phyloP scores from a whole-genome alignment of 2,113 vertebrate genomes.

The Lethenteron reissneri region DNA sequence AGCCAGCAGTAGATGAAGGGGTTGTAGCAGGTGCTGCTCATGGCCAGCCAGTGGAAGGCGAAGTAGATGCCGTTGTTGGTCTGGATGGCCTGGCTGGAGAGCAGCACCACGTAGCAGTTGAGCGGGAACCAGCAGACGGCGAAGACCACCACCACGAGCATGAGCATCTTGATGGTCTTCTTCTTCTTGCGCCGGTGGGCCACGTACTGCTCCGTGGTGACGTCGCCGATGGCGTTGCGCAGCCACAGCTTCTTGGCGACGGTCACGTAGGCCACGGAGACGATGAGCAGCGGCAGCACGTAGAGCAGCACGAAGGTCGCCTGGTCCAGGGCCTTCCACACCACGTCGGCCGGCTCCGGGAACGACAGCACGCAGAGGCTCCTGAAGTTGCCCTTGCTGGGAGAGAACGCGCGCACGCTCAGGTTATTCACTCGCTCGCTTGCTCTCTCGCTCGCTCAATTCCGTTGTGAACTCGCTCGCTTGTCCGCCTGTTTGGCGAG shows the following conservation, averaged over 20 bases:
- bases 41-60: constrained; percentile 75
- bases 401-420: background rate
- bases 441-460: too few species aligned
- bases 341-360: constrained; percentile 62
- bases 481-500: too few species aligned
- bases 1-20: constrained; percentile 93
- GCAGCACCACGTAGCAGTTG: constrained; percentile 67
- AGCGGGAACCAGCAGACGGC: constrained; percentile 81
- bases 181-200: constrained; percentile 43
- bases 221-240: constrained; percentile 49
- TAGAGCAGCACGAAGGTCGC: constrained; percentile 65
- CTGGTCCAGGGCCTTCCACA: constrained; percentile 73
- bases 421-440: too few species aligned
- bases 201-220: constrained; percentile 56
- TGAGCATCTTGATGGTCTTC: constrained; percentile 67
- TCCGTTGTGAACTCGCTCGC: too few species aligned
- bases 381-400: constrained; percentile 42
- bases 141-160: constrained; percentile 61
- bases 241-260: constrained; percentile 64
- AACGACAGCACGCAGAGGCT: constrained; percentile 64
- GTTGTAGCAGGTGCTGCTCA: constrained; percentile 88
- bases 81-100: constrained; percentile 57
- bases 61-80: constrained; percentile 64
- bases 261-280: constrained; percentile 44
- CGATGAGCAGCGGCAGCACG: constrained; percentile 57